These are phyloP conservation scores for Apocrypta bakeri DNA, from an alignment of 1,140 invertebrate genomes.

Conservation along the genomic window DNA sequence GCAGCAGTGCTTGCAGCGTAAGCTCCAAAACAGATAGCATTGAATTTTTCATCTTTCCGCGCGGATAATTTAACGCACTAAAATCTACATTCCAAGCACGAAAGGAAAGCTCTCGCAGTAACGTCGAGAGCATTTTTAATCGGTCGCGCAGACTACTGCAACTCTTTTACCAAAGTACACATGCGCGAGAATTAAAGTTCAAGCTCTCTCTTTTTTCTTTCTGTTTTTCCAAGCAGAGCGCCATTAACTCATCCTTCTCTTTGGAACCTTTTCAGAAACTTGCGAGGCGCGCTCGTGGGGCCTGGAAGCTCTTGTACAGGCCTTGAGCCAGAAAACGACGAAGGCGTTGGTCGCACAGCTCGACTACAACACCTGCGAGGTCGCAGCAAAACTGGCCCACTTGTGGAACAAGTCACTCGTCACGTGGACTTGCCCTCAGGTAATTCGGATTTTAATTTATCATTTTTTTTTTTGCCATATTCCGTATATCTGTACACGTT, in stretches of 20 bases:
- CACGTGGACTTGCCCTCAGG: slow-evolving; percentile 74
- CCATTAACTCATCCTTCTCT: slow-evolving; percentile 24
- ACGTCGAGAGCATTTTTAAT: neutral
- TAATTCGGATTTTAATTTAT: no score
- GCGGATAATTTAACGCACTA: no score
- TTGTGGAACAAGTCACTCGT: slow-evolving; percentile 73
- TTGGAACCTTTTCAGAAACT: slow-evolving; percentile 65
- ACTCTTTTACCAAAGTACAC: no score
- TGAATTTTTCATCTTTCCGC: no score
- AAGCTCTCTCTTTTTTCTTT: no score
- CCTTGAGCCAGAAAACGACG: slow-evolving; percentile 67
- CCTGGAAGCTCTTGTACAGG: slow-evolving; percentile 69
- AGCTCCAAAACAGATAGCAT: no score
- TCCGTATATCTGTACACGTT: no score
- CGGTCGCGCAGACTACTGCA: neutral
- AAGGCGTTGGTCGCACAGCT: slow-evolving; percentile 72
- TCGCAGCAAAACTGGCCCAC: slow-evolving; percentile 70
- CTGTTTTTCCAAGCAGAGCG: neutral
- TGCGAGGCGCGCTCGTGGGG: slow-evolving; percentile 71
- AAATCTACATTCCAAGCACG: no score
- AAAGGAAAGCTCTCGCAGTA: no score
- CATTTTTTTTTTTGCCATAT: no score
- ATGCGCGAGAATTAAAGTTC: neutral
- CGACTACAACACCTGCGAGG: slow-evolving; percentile 71
- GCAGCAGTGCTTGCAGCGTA: no score